Evolutionary conservation across 2,888 invertebrate species (phyloP), one percentile per base, ranked within the genome.

Genomic region (Heliconius charithonia): DNA sequence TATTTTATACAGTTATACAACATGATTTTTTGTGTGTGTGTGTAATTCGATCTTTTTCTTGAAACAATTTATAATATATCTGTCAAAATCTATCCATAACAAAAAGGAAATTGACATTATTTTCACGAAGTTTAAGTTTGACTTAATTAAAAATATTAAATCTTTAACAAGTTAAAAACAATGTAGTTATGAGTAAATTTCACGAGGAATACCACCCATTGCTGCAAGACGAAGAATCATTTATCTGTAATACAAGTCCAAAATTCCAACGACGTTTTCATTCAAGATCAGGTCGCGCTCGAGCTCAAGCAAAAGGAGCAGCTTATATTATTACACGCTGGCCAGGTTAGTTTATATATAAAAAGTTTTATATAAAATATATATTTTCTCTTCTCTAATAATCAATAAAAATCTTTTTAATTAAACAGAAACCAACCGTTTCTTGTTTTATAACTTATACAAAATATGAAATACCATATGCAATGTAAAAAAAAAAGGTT

Each of bases 141-240:
- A 32, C n/a, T 45, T 25, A 19, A 16, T 41, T 16, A 69, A 69
- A 13, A 41, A 67, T 37, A 67, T 75, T 1, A 66, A 29, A 41
- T 70, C 37, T 70, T 27, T 32, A 16, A 6, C 62, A 19, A 80
- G 32, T 66, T 78, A 65, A 92, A 92, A 91, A 90, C 86, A 81
- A 69, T 69, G 69, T 69, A 90, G 92, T 87, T 82, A 94, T 94
- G 94, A 91, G 86, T 90, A 89, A 91, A 65, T 81, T 86, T 32
- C 85, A 86, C 77, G 85, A 85, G 81, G 94, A 94, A 81, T 89
- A 93, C 80, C 89, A 86, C 74, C 93, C 94, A 76, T 87, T 94
- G 82, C 86, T 94, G 79, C 87, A 87, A 83, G 93, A 93, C 78
- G 91, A 93, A 78, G 93, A 93, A 6, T 77, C 81, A 32, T 76